phyloP scores from a whole-genome alignment of 2,888 invertebrate species.

The Rhogogaster chlorosoma region DNA sequence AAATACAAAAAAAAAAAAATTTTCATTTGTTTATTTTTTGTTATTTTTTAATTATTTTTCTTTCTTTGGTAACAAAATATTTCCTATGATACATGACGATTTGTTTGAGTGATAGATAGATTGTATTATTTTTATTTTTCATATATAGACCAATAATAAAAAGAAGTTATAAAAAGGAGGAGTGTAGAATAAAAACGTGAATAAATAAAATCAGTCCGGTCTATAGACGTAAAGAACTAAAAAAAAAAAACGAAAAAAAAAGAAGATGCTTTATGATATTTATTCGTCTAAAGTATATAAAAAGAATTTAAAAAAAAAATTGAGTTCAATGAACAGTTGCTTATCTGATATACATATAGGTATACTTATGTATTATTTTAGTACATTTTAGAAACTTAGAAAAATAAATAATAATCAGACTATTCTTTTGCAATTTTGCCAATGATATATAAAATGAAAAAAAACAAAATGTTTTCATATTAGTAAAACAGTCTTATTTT shows the following conservation, averaged over 20 bases:
- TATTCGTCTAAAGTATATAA: neutral
- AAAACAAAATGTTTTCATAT: neutral
- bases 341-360: neutral
- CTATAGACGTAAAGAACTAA: neutral
- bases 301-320: neutral
- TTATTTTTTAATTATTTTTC: neutral
- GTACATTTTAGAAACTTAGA: neutral
- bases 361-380: neutral
- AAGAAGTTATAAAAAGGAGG: neutral
- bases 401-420: conserved; percentile 8
- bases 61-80: neutral
- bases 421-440: neutral
- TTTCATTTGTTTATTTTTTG: neutral
- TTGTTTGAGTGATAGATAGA: neutral
- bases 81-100: neutral
- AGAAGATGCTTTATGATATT: neutral
- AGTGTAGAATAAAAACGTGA: neutral
- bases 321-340: neutral
- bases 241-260: neutral
- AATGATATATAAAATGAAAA: neutral
- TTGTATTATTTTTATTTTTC: neutral
- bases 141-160: neutral
- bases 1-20: neutral
- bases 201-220: neutral
- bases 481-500: neutral